Evolutionary conservation across 2,888 invertebrate genomes (phyloP), one percentile per base, ranked within the genome.

Genomic region (Dascillus cervinus): DNA sequence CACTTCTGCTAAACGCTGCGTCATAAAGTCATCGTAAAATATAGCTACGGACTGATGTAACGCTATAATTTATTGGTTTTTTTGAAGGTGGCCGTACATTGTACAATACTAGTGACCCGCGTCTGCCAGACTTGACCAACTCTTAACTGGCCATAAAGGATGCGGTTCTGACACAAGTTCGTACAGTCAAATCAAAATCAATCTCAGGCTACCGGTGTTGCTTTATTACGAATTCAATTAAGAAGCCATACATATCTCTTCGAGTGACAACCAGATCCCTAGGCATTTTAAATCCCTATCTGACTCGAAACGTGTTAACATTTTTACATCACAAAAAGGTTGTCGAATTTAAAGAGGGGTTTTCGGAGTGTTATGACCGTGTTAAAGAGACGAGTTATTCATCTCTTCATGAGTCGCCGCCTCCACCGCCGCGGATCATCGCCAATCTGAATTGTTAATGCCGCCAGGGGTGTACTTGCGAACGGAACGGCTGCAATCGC

Each of bases 401-500:
- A 58, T 58, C 55, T 53, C 37, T 29, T 27, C 37, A 34, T 32
- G 43, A 41, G 32, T 35, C 40, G 31, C 38, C 41, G 39, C 34
- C 39, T 39, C 41, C 43, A 37, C 39, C 46, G 42, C 34, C 42
- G 46, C 42, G 48, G 48, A 54, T 56, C 56, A 58, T 57, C 56
- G 49, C 47, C 54, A 56, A 61, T 61, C 58, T 60, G 57, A 60
- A 61, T 61, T 61, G 61, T 59, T 61, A 61, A 61, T 61, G 51
- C 37, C 34, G 41, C 39, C 53, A 51, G 52, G 50, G 51, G 51
- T 48, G 52, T 48, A 47, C 46, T 46, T 23, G 39, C 27, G 32
- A 19, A 26, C 24, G 28, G 51, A 53, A 44, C 50, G 47, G 51
- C 50, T 55, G 48, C 49, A 53, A 37, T 44, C 43, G 34, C 41